Base-by-base conservation (phyloP, 2,113 vertebrate genomes). In the Leptodactylus fuscus region DNA sequence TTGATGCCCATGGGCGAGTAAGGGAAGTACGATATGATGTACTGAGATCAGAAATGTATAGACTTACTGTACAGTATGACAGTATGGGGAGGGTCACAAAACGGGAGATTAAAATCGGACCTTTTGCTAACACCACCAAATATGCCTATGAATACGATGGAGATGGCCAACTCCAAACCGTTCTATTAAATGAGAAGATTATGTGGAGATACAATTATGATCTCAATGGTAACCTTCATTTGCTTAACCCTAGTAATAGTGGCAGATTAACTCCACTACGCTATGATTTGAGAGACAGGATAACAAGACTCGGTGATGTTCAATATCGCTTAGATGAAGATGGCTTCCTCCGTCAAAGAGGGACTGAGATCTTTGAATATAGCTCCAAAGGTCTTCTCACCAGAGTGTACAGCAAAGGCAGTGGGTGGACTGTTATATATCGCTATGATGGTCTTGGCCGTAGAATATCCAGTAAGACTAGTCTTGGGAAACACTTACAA, bases 11-110 rank as follows among this genome's bases (percentile, higher is more conserved):
- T 0, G 97, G 97, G 1, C 95, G 98, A 87, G 97, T 99, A 89
- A 97, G 97, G 87, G 98, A 99, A 89, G 99, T 99, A 82, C 97
- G 99, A 85, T 99, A 98, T 24, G 97, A 99, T 91, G 98, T 99
- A 88, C 98, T 98, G 87, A 95, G 98, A 67, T 98, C 97, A 0
- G 92, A 98, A 81, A 98, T 99, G 95, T 99, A 98, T 91, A 99
- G 98, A 97, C 97, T 98, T 91, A 97, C 97, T 24, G 94, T 99
- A 90, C 98, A 99, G 58, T 99, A 99, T 2, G 98, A 99, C 49
- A 97, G 97, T 27, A 96, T 97, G 91, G 97, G 98, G 13, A 91
- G 98, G 29, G 97, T 99, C 15, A 97, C 94, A 0, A 96, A 95
- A 87, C 92, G 97, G 88, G 98, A 99, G 93, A 96, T 99, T 87